These are phyloP conservation scores for Sphenopsis melanotis DNA, from an alignment of 2,797 vertebrate species.

Conservation along the genomic window DNA sequence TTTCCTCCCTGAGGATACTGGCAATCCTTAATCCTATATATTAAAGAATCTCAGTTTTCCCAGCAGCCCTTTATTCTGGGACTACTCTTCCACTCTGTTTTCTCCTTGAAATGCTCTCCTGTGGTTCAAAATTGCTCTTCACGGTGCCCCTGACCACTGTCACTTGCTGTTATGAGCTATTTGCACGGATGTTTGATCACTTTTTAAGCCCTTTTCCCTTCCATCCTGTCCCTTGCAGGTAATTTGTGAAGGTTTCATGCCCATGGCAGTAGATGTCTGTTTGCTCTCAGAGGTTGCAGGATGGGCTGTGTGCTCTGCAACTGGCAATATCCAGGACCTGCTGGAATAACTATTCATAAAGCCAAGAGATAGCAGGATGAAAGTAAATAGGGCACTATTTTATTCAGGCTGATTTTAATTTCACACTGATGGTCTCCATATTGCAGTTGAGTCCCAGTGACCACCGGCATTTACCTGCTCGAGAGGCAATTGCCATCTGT, in stretches of 20 bases:
- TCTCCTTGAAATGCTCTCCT: conserved; percentile 48
- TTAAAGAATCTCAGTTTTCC: conserved; percentile 57
- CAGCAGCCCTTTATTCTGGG: conserved; percentile 48
- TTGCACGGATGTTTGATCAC: background rate
- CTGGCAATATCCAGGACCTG: background rate
- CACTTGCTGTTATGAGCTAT: background rate
- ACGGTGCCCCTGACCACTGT: conserved; percentile 16
- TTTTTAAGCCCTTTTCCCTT: background rate
- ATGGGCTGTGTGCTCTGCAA: background rate
- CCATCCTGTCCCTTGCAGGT: background rate
- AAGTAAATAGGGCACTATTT: background rate
- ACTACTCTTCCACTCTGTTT: conserved; percentile 10
- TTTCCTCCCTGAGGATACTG: conserved; percentile 64
- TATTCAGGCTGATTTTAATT: background rate
- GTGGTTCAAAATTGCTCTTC: conserved; percentile 44
- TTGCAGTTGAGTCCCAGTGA: background rate
- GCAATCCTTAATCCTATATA: conserved; percentile 65
- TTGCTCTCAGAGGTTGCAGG: background rate
- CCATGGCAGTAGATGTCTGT: background rate
- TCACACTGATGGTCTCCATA: background rate
- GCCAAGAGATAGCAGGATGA: background rate
- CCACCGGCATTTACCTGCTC: background rate
- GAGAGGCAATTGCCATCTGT: rapidly evolving
- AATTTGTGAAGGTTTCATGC: background rate
- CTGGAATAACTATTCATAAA: background rate